These are phyloP conservation scores for Brachionus calyciflorus DNA, from an alignment of 1,140 invertebrate genomes.

Conservation along the genomic window DNA sequence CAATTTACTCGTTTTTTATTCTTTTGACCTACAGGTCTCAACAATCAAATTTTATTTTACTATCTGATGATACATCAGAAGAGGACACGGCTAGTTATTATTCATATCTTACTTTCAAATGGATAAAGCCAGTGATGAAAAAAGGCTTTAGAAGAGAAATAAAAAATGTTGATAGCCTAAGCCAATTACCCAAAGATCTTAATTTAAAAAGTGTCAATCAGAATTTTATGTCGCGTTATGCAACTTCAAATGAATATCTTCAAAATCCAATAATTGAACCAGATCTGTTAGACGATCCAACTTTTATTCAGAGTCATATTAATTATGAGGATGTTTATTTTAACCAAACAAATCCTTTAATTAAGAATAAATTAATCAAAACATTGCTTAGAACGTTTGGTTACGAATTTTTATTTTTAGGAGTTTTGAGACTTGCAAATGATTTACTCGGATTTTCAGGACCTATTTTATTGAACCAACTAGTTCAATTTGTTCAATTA, in stretches of 20 bases:
- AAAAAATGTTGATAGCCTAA: constrained; percentile 74
- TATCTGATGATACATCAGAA: constrained; percentile 58
- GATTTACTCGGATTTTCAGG: constrained; percentile 80
- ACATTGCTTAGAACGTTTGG: constrained; percentile 80
- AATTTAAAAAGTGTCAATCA: constrained; percentile 65
- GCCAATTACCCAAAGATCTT: constrained; percentile 74
- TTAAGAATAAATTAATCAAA: constrained; percentile 64
- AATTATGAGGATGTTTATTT: constrained; percentile 34
- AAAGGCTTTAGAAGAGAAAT: constrained; percentile 74
- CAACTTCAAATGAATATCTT: constrained; percentile 50
- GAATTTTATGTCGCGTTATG: constrained; percentile 62
- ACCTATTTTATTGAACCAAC: constrained; percentile 78
- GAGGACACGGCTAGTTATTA: constrained; percentile 71
- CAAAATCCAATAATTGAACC: constrained; percentile 49
- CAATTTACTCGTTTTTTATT: constrained; percentile 15
- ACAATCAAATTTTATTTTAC: not conserved
- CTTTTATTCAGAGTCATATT: not conserved
- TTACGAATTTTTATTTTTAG: constrained; percentile 80
- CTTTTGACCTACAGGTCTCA: not conserved
- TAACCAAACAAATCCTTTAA: not conserved
- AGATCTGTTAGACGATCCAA: constrained; percentile 20
- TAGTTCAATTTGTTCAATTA: constrained; percentile 78
- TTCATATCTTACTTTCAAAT: constrained; percentile 77
- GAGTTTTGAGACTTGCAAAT: constrained; percentile 77
- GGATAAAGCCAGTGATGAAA: constrained; percentile 79